These are phyloP conservation scores for Orthonevra nobilis DNA, from an alignment of 2,888 invertebrate species.

Conservation along the genomic window DNA sequence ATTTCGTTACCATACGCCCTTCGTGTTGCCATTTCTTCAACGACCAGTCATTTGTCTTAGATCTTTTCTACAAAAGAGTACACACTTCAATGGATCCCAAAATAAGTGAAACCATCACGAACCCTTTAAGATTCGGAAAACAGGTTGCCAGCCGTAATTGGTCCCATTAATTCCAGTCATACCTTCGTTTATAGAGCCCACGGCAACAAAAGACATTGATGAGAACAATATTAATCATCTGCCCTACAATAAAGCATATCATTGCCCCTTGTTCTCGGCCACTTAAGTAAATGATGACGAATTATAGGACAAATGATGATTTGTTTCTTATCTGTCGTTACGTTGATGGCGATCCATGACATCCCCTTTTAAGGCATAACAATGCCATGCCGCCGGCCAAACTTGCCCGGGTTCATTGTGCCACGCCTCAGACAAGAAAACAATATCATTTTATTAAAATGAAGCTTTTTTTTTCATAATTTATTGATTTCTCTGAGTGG, in stretches of 20 bases:
- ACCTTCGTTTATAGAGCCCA: background rate
- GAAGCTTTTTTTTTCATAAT: background rate
- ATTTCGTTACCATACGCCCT: no score
- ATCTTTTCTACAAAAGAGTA: no score
- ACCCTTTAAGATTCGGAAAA: no score
- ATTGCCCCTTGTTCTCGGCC: conserved; percentile 23
- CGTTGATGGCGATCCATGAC: conserved; percentile 7
- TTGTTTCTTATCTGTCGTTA: conserved; percentile 5
- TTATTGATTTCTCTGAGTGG: background rate
- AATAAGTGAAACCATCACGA: no score
- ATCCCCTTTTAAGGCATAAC: background rate
- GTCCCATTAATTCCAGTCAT: no score
- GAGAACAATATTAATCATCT: conserved; percentile 16
- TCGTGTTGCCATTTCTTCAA: no score
- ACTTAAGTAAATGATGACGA: conserved; percentile 39
- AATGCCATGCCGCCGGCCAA: background rate
- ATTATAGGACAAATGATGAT: conserved; percentile 16
- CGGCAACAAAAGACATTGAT: background rate
- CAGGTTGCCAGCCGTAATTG: no score
- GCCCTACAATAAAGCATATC: conserved; percentile 28
- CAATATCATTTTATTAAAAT: background rate
- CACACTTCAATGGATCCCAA: no score
- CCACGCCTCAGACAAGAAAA: background rate
- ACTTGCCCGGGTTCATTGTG: background rate
- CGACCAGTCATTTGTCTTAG: no score